Base-by-base conservation (phyloP, 2,797 vertebrate genomes). In the Saxicola maurus region DNA sequence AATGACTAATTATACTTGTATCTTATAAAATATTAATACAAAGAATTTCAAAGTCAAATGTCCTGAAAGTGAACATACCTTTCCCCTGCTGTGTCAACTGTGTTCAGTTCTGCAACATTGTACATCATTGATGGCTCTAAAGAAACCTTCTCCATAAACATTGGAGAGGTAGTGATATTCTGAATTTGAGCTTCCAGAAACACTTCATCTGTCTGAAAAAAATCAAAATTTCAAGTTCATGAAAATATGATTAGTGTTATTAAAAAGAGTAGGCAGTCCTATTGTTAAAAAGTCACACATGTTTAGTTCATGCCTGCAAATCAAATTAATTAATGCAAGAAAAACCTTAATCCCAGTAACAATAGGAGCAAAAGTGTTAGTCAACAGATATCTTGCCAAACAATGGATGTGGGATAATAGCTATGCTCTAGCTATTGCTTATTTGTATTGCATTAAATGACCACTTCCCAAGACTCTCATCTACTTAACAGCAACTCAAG, bases 71-170 rank as follows among this genome's bases (percentile, higher is more conserved):
- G 18, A 86, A 92, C 92, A 95, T 98, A 99, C 99, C 98, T 97
- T 30, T 98, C 91, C 21, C 97, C 98, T 78, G 77, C 95, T 51
- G 83, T 75, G 9, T 62, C 66, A 90, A 99, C 98, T 0, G 91
- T 96, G 96, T 99, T 99, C 96, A 99, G 98, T 97, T 99, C 99
- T 23, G 98, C 98, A 65, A 99, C 99, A 40, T 98, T 99, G 97
- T 99, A 99, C 99, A 99, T 99, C 92, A 99, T 97, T 60, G 99
- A 99, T 4, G 99, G 99, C 66, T 99, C 99, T 87, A 99, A 94
- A 38, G 99, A 99, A 84, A 99, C 99, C 95, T 99, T 99, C 97
- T 99, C 99, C 99, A 99, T 99, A 96, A 99, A 99, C 99, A 99
- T 99, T 1, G 99, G 98, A 19, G 99, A 99, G 11, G 98, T 99